Evolutionary conservation across 2,113 vertebrate genomes (phyloP).

Genomic region (Microcebus ravelobensis): DNA sequence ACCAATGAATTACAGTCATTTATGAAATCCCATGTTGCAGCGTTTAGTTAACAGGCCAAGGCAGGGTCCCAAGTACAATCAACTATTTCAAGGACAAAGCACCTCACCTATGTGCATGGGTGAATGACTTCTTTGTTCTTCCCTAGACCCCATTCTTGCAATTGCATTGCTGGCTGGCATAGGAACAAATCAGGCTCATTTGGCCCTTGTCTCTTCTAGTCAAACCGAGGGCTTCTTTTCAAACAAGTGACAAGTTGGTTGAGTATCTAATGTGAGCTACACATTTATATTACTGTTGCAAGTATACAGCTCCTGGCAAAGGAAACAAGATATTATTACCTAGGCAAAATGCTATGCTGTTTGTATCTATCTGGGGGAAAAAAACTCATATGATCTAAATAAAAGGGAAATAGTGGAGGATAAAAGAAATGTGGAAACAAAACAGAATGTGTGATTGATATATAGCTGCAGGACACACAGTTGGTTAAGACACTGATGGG

Average conservation of each 20-base stretch:
- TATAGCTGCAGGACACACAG: neutral
- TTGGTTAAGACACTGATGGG: neutral
- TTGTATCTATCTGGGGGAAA: neutral
- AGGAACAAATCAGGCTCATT: constrained; percentile 52
- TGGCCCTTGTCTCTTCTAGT: constrained; percentile 60
- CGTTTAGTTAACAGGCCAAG: neutral
- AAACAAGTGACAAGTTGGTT: constrained; percentile 62
- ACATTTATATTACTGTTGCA: constrained; percentile 16
- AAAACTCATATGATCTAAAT: neutral
- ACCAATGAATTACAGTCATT: constrained; percentile 22
- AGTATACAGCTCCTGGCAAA: neutral
- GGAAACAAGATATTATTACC: constrained; percentile 34
- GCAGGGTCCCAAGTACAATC: neutral
- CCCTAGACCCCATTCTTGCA: neutral
- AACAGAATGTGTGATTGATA: neutral
- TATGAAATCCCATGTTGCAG: neutral
- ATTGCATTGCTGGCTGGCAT: constrained; percentile 37
- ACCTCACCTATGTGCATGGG: neutral
- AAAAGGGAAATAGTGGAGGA: neutral
- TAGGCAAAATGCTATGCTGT: neutral
- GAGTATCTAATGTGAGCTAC: neutral
- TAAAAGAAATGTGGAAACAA: neutral
- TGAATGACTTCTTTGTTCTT: constrained; percentile 43
- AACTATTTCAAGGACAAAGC: constrained; percentile 33
- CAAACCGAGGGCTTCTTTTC: constrained; percentile 54